Evolutionary conservation across 2,113 vertebrate genomes (phyloP), one percentile per base, ranked within the genome.

Genomic region (Notarius lentiginosus): DNA sequence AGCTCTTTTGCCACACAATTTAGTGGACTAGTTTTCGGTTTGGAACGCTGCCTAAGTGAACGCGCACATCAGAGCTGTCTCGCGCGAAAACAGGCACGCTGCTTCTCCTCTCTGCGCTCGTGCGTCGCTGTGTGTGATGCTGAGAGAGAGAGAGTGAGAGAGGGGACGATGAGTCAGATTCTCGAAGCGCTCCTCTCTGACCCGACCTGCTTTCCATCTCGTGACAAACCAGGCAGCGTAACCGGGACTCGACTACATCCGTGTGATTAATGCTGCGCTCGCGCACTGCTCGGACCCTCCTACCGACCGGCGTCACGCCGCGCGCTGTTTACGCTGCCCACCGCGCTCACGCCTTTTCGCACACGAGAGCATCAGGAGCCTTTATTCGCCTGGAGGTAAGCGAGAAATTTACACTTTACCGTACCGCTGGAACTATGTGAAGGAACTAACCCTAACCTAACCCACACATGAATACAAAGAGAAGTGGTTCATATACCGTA

Each of bases 311-410:
- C 41, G 41, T 41, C 41, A 88, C 86, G 89, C 87, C 88, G 88
- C 84, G 70, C 90, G 47, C 91, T 93, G 92, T 94, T 94, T 94
- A 94, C 91, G 94, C 89, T 77, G 83, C 87, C 83, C 83, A 89
- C 73, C 66, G 90, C 91, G 61, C 56, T 83, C 70, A 18, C 15
- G 15, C 68, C 56, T 63, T 66, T 56, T 66, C 34, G 17, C 47
- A 30, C 79, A 84, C 10, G 12, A 65, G 76, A 73, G 76, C 76
- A 60, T 80, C 81, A 51, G 84, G 73, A 72, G 72, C 79, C 53
- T 80, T 65, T 58, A 34, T 49, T 72, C 79, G 7, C 30, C 34
- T 9, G n/a, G 51, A 89, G 88, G 88, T 86, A 89, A 89, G 87
- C 3, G 58, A 58, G 27, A 79, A 58, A 34, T 22, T 41, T 41